Evolutionary conservation across 2,888 invertebrate genomes (phyloP), one percentile per base, ranked within the genome.

Genomic region (Aromia moschata): DNA sequence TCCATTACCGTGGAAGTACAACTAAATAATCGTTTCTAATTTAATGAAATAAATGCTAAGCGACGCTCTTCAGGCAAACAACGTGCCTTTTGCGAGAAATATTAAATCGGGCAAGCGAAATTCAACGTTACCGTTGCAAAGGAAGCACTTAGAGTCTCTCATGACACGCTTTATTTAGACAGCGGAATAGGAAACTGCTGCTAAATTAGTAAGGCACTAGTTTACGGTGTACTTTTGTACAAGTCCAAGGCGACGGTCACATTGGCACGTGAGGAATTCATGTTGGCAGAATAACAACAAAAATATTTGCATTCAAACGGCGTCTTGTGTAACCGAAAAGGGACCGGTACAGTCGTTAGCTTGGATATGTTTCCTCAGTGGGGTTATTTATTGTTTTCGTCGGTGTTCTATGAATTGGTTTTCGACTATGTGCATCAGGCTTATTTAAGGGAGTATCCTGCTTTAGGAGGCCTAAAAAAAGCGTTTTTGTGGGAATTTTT

Each of bases 181-280:
- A 12, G 49, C 37, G 37, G 49, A 49, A 49, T 49, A 37, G 49
- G 49, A 49, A 37, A 49, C 37, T 49, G 49, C 49, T 18, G 37
- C 49, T 49, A 49, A 49, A 49, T 49, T 49, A 49, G 49, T 49
- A 25, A 49, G 37, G 12, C 9, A 33, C 17, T 16, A 40, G 38
- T 40, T 40, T 40, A 15, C 38, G 7, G 25, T 7, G 3, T 7
- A 25, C 25, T 25, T 40, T 15, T 40, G 38, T n/a, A 40, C 15
- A 40, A 40, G 15, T 40, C 5, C 38, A 40, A 40, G 15, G 38
- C 10, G 38, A 15, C 4, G 25, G 38, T 10, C 14, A 15, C 10
- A 10, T 40, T 16, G 38, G 16, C 14, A 15, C 10, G 14, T 40
- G 5, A 16, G 16, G 10, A 40, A 40, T 40, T 40, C 38, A 2